phyloP scores from a whole-genome alignment of 2,797 vertebrate species.

The Coregonus ussuriensis region DNA sequence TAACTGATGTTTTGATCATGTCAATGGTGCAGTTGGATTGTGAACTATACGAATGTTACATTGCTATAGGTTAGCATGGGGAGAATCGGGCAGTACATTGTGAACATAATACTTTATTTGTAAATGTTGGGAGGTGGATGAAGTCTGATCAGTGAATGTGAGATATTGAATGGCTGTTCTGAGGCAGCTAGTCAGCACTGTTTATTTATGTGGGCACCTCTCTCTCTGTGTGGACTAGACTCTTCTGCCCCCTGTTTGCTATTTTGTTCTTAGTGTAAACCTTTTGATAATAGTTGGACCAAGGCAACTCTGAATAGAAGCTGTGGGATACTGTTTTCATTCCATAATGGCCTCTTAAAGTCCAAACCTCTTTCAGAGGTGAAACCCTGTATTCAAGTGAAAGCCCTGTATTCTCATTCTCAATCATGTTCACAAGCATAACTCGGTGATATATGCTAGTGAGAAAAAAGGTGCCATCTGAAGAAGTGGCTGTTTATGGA shows the following conservation, averaged over 20 bases:
- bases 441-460: not conserved
- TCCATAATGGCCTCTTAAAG: not conserved
- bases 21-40: not conserved
- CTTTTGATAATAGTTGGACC: not conserved
- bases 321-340: not conserved
- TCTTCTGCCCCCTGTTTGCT: not conserved
- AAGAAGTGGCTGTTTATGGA: not conserved
- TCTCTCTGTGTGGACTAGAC: too few relatives aligned
- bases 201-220: not conserved
- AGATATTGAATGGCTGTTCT: not conserved
- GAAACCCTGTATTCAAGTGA: not conserved
- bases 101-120: not conserved
- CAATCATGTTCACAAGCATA: not conserved
- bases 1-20: not conserved
- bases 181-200: not conserved
- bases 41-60: not conserved
- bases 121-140: not conserved
- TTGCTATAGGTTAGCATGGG: not conserved
- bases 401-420: not conserved
- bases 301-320: not conserved
- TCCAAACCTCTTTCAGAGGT: not conserved
- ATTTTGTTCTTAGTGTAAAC: not conserved
- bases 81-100: not conserved
- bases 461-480: not conserved
- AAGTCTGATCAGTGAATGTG: not conserved